Evolutionary conservation across 2,797 vertebrate species (phyloP).

Genomic region (Dipus sagitta): DNA sequence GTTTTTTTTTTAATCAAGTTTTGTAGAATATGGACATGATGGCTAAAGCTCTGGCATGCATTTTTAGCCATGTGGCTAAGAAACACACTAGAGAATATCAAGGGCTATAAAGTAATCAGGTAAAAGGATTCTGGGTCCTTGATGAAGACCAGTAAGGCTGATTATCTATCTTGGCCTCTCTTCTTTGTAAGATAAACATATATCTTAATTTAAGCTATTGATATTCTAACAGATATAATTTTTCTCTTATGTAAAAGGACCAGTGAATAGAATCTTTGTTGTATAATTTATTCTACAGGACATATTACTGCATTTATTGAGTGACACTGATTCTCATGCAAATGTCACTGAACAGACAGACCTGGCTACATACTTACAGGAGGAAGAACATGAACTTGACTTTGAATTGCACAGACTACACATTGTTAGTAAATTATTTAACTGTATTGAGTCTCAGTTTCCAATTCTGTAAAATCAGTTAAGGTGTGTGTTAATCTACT

Average conservation of each 20-base stretch:
- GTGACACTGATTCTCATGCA: background rate
- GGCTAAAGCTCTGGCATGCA: background rate
- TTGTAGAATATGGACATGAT: background rate
- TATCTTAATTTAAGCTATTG: constrained; percentile 18
- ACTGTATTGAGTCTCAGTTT: constrained; percentile 29
- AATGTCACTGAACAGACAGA: constrained; percentile 50
- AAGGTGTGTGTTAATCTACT: background rate
- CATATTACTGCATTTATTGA: background rate
- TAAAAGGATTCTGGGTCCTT: background rate
- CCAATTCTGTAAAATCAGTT: constrained; percentile 40
- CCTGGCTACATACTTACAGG: background rate
- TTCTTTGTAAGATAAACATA: background rate
- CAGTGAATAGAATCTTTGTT: constrained; percentile 30
- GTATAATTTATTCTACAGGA: background rate
- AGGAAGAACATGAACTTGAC: background rate
- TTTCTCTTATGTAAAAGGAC: background rate
- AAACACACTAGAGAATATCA: background rate
- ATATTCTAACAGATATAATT: constrained; percentile 11
- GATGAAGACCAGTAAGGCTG: background rate
- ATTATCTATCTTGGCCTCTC: background rate
- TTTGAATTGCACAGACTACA: background rate
- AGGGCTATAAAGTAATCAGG: background rate
- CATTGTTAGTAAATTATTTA: constrained; percentile 42
- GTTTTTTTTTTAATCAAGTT: background rate
- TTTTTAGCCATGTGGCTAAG: background rate